Evolutionary conservation across 2,113 vertebrate species (phyloP).

Genomic region (Otus sunia): DNA sequence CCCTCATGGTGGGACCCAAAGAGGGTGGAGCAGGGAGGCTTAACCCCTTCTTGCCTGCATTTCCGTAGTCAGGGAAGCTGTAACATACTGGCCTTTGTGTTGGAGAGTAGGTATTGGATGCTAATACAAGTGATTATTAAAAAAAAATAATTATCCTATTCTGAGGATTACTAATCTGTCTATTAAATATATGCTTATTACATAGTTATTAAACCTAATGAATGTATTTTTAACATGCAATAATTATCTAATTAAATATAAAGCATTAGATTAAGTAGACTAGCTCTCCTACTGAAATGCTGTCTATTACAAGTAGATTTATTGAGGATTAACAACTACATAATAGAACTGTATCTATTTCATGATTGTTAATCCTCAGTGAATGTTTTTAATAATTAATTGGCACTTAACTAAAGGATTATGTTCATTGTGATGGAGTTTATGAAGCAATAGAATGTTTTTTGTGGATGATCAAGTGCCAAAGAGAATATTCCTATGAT

Average conservation of each 20-base stretch:
- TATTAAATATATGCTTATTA: conserved; percentile 45
- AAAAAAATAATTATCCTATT: background rate
- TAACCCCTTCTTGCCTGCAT: background rate
- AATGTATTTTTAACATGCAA: conserved; percentile 60
- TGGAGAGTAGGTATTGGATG: background rate
- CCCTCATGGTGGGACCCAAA: background rate
- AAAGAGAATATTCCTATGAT: background rate
- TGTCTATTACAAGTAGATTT: conserved; percentile 72
- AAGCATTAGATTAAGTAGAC: conserved; percentile 59
- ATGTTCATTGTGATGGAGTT: conserved; percentile 57
- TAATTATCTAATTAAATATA: conserved; percentile 65
- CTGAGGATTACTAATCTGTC: conserved; percentile 37
- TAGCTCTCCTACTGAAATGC: conserved; percentile 46
- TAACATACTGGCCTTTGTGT: background rate
- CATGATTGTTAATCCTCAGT: conserved; percentile 65
- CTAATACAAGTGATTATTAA: background rate
- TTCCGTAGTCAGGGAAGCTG: background rate
- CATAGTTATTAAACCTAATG: conserved; percentile 50
- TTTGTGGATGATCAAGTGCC: conserved; percentile 26
- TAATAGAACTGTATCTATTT: conserved; percentile 71
- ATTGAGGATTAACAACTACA: conserved; percentile 68
- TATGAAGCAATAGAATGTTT: conserved; percentile 30
- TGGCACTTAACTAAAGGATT: conserved; percentile 70
- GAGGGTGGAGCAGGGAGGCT: background rate
- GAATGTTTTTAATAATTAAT: conserved; percentile 74